Evolutionary conservation across 2,797 vertebrate species (phyloP).

Genomic region (Lutjanus campechanus): DNA sequence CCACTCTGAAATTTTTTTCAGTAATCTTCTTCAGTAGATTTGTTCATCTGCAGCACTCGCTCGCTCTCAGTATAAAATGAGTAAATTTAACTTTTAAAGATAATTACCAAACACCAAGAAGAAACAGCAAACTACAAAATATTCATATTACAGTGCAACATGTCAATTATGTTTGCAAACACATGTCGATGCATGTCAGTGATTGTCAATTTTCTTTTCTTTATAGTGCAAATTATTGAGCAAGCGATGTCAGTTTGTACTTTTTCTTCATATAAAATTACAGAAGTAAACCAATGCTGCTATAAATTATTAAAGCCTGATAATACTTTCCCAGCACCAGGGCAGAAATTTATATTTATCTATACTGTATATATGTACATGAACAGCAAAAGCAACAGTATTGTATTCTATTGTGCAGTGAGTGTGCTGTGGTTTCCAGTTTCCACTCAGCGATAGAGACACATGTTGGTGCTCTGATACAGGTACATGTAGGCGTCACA

Average conservation of each 20-base stretch:
- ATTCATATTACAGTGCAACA: slow-evolving; percentile 25
- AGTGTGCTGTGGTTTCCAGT: neutral
- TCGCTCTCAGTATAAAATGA: neutral
- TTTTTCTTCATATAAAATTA: neutral
- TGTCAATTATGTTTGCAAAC: neutral
- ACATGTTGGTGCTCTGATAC: slow-evolving; percentile 90
- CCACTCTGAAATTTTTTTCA: neutral
- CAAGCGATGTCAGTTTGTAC: slow-evolving; percentile 32
- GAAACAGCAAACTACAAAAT: slow-evolving; percentile 10
- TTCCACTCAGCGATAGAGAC: slow-evolving; percentile 87
- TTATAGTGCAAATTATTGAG: slow-evolving; percentile 33
- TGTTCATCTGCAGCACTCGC: neutral
- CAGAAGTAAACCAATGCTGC: neutral
- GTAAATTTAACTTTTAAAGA: slow-evolving; percentile 9
- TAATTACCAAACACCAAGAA: slow-evolving; percentile 1
- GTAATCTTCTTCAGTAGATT: neutral
- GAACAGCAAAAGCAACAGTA: neutral
- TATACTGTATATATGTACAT: neutral
- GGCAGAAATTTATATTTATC: neutral
- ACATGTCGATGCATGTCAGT: neutral
- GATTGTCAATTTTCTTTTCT: neutral
- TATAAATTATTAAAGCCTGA: slow-evolving; percentile 21
- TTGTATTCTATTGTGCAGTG: neutral
- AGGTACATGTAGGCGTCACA: slow-evolving; percentile 95
- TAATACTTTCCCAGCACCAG: neutral